These are phyloP conservation scores for Diuraphis noxia DNA, from an alignment of 1,140 invertebrate genomes.

Conservation along the genomic window DNA sequence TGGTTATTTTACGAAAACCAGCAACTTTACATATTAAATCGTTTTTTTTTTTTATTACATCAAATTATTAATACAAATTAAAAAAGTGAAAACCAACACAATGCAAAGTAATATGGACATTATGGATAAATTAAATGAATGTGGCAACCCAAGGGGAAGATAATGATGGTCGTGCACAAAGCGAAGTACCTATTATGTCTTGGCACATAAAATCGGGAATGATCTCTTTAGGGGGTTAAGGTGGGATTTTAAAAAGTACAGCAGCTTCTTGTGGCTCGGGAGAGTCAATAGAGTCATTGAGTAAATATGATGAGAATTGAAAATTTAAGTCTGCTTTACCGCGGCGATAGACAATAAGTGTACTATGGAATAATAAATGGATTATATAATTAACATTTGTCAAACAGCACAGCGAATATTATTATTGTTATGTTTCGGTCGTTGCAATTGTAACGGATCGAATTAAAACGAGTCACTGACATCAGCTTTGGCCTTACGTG, in stretches of 20 bases:
- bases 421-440: background rate
- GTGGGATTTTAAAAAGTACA: background rate
- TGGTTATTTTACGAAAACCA: no score
- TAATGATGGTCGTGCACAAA: background rate
- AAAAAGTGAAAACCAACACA: no score
- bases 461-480: background rate
- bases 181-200: no score
- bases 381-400: background rate
- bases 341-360: no score
- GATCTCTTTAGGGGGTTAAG: background rate
- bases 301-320: no score
- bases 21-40: no score
- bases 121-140: no score
- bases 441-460: background rate
- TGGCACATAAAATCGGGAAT: background rate
- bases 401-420: background rate
- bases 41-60: no score
- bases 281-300: background rate
- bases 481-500: background rate
- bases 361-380: no score
- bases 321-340: no score
- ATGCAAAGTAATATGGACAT: no score
- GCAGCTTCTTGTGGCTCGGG: background rate
- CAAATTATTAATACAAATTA: no score
- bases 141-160: background rate